Conservation (phyloP, 64 coral and sea anemone genomes). For the Anthopleura sola region DNA sequence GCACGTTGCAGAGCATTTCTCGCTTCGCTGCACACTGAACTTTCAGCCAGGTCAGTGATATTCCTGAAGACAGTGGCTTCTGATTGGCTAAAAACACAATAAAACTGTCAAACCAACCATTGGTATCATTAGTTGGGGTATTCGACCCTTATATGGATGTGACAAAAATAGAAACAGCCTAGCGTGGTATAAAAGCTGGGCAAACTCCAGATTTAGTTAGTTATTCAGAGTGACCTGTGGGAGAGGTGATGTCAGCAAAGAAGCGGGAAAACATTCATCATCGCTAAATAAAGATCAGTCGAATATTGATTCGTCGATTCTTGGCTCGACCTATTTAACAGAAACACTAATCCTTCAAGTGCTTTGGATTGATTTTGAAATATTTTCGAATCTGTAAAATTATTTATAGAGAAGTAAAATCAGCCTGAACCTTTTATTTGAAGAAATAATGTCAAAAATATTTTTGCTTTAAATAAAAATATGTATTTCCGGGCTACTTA, state of each 20-base stretch:
- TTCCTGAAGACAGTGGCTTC: constrained; percentile 52
- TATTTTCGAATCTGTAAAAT: neutral
- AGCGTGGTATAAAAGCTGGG: constrained; percentile 61
- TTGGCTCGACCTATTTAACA: neutral
- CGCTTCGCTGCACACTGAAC: constrained; percentile 87
- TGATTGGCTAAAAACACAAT: constrained; percentile 81
- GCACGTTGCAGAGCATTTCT: constrained; percentile 59
- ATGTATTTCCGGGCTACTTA: neutral
- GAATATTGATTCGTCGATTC: neutral
- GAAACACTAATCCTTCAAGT: neutral
- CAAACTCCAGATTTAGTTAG: constrained; percentile 3
- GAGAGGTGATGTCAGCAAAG: neutral
- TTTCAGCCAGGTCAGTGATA: constrained; percentile 79
- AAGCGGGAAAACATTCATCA: constrained; percentile 25
- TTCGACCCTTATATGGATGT: constrained; percentile 87
- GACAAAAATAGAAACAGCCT: constrained; percentile 91
- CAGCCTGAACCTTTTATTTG: neutral
- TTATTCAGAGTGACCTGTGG: neutral
- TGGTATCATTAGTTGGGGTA: constrained; percentile 51
- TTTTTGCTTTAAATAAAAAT: neutral
- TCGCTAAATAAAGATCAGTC: constrained; percentile 26
- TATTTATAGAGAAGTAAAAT: neutral
- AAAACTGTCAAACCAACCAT: constrained; percentile 64
- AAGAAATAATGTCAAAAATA: neutral
- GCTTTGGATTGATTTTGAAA: neutral